Evolutionary conservation across 2,797 vertebrate genomes (phyloP), one percentile per base, ranked within the genome.

Genomic region (Aulostomus chinensis): DNA sequence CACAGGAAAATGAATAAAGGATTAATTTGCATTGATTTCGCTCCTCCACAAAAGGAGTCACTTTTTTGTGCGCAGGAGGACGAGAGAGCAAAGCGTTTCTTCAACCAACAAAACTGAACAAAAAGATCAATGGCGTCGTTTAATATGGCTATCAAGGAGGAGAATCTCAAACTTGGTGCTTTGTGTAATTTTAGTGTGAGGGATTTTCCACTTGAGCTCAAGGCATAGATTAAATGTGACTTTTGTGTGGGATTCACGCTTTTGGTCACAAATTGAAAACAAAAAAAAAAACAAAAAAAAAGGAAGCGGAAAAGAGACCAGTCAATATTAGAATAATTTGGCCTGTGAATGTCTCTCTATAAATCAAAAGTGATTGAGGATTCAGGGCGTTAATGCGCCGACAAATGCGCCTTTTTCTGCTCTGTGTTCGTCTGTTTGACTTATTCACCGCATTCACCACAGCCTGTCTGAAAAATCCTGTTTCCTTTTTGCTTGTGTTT

Each of bases 21-120:
- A 88, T 88, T 86, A 68, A 92, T 92, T 92, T 93, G 90, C 90
- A 92, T 93, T 85, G 87, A 92, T 90, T 92, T 91, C 66, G 63
- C 80, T 63, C 61, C 34, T 46, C 48, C 21, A 91, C 88, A 91
- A 92, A 89, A 79, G 77, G 47, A 82, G 81, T 80, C 46, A 65
- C 78, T 90, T 91, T 80, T 89, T 88, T 74, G 71, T 59, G 40
- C n/a, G n/a, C 65, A 57, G 53, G 59, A 57, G 38, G 76, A 73
- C 54, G 17, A 54, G 59, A 88, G 55, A 72, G 80, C 62, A 66
- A 66, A 68, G 84, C 63, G 63, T 81, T 87, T 84, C 56, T 77
- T 81, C 68, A 42, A 66, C 73, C 59, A 78, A 83, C 68, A 73
- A 73, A 88, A 85, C 14, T 63, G 66, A 77, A 89, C 84, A 86